These are phyloP conservation scores for Eremobia ochroleuca DNA, from an alignment of 2,888 invertebrate species.

Conservation along the genomic window DNA sequence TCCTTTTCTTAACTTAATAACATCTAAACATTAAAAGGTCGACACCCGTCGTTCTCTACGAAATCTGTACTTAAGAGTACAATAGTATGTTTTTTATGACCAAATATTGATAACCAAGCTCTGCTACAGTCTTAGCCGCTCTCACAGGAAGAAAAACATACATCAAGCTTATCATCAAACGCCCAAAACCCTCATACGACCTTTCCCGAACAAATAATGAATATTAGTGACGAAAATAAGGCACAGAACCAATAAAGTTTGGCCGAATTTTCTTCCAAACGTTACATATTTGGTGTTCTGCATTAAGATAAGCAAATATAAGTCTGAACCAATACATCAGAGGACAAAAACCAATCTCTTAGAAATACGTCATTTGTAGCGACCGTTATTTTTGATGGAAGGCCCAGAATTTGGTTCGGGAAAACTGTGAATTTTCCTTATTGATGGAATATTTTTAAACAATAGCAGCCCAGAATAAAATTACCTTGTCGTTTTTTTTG, in stretches of 20 bases:
- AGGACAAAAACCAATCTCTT: conserved; percentile 9
- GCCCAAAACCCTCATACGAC: neutral
- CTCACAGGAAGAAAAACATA: neutral
- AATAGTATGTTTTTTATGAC: neutral
- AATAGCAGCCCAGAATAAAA: neutral
- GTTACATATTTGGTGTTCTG: neutral
- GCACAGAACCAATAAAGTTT: neutral
- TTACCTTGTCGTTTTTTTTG: neutral
- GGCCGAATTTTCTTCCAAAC: neutral
- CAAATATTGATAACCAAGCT: neutral
- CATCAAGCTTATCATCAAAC: neutral
- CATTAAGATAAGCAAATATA: conserved; percentile 1
- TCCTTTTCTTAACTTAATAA: neutral
- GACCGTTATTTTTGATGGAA: conserved; percentile 5
- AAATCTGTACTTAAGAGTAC: neutral
- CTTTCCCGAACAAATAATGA: neutral
- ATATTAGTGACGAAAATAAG: neutral
- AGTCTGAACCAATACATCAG: neutral
- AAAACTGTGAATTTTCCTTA: conserved; percentile 31
- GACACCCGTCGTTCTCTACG: neutral
- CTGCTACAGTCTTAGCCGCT: neutral
- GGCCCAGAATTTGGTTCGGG: conserved; percentile 1
- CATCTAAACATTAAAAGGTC: too few relatives aligned
- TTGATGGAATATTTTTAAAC: conserved; percentile 25
- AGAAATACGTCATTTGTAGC: conserved; percentile 1